Evolutionary conservation across 2,797 vertebrate species (phyloP), one percentile per base, ranked within the genome.

Genomic region (Protonibea diacanthus): DNA sequence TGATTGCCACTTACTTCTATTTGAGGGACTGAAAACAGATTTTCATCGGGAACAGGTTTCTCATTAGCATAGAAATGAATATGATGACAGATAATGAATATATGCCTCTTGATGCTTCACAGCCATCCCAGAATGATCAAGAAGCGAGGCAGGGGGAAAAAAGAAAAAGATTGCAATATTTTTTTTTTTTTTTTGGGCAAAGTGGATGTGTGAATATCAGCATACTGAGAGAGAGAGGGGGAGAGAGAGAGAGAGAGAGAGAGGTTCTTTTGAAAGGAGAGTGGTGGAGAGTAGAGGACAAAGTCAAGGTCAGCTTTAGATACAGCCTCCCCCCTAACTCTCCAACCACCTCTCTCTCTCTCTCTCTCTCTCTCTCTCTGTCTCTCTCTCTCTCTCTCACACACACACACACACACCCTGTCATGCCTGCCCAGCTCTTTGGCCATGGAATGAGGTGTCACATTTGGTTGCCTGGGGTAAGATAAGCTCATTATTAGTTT

Each of bases 21-120:
- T 92, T 92, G 91, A 90, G 87, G 82, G 84, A 85, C 79, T 75
- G 80, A 89, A 89, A 94, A 89, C 90, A 90, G 92, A 94, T 94
- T 95, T 94, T 94, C 93, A 89, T 91, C 81, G 49, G 87, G 87
- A 94, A 92, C 81, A 78, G 83, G 78, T 79, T 91, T 88, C 92
- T 94, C 95, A 96, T 96, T 96, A 95, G 93, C 94, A 96, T 95
- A 95, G 94, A 95, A 96, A 96, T 95, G 94, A 96, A 96, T 95
- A 96, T 95, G 94, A 96, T 95, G 94, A 89, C 91, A 95, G 94
- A 95, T 96, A 95, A 95, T 95, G 92, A 95, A 95, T 95, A 93
- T 94, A 93, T 92, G 93, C 85, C 88, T 94, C 91, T 94, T 93
- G 93, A 94, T 93, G 93, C 91, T 93, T 73, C 38, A 60, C 77